Percentiles rank a stretch among this genome's conserved stretches.
Conservation (phyloP, 64 coral and sea anemone species). For the Porites lutea region DNA sequence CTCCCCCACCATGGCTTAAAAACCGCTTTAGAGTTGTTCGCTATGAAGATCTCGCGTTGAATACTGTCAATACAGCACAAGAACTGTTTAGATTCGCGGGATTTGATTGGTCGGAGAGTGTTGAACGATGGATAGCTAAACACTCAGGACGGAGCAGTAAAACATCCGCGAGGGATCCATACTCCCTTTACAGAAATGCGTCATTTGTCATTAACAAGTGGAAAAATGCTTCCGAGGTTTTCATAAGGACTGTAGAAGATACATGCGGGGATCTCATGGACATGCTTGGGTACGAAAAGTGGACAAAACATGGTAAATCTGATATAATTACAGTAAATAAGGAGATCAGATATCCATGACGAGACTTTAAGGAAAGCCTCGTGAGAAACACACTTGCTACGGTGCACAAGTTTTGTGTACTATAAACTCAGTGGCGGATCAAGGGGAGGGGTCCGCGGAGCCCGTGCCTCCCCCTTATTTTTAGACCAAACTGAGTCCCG, state of each 20-base stretch:
- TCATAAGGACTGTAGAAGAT: background rate
- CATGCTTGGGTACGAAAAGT: background rate
- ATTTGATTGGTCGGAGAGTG: background rate
- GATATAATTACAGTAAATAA: too few relatives aligned
- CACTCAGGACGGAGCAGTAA: too few relatives aligned
- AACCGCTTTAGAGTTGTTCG: constrained; percentile 5
- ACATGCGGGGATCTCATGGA: background rate
- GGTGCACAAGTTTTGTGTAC: too few relatives aligned
- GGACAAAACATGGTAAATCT: too few relatives aligned
- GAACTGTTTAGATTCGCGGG: background rate
- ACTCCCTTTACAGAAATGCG: background rate
- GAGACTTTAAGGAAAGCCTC: too few relatives aligned
- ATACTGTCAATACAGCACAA: background rate
- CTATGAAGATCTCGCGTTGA: background rate
- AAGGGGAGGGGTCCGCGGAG: too few relatives aligned
- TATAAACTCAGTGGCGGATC: too few relatives aligned
- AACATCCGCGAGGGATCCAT: background rate
- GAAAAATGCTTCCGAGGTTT: background rate
- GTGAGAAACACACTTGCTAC: too few relatives aligned
- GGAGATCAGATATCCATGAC: too few relatives aligned
- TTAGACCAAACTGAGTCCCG: too few relatives aligned
- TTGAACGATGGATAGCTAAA: background rate
- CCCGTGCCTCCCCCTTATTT: too few relatives aligned
- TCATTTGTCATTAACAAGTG: background rate
- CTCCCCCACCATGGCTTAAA: background rate